Conservation (phyloP, 2,113 vertebrate genomes). For the Sinocyclocheilus anshuiensis region DNA sequence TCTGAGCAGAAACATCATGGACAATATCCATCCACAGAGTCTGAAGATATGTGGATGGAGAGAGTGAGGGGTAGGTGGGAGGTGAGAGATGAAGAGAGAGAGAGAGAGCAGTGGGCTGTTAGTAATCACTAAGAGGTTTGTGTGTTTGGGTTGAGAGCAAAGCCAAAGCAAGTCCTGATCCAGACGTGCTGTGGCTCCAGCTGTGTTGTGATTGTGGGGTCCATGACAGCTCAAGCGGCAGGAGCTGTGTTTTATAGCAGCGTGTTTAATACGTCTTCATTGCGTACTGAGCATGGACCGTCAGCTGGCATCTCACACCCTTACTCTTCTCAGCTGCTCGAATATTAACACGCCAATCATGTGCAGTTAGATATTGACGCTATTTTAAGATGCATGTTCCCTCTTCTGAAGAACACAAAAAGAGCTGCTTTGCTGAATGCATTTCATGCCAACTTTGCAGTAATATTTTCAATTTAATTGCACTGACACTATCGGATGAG, state of each 20-base stretch:
- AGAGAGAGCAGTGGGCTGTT: not conserved
- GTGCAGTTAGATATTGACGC: not conserved
- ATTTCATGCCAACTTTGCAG: not conserved
- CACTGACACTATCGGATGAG: not conserved
- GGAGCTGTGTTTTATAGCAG: not conserved
- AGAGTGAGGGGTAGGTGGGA: conserved; percentile 3
- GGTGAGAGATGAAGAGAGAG: not conserved
- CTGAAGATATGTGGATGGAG: not conserved
- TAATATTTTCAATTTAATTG: not conserved
- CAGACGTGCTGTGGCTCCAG: not conserved
- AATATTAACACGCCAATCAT: not conserved
- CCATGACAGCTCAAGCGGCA: not conserved
- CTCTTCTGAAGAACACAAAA: not conserved
- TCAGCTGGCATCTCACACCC: not conserved
- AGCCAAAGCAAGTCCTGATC: not conserved
- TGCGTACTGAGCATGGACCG: not conserved
- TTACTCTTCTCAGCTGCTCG: not conserved
- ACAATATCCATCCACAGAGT: conserved; percentile 1
- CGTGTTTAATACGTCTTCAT: not conserved
- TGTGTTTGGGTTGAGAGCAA: not conserved
- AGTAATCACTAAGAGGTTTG: not conserved
- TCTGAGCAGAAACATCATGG: not conserved
- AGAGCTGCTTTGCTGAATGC: not conserved
- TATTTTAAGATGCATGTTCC: not conserved
- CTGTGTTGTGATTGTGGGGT: not conserved